Base-by-base conservation (phyloP, 2,888 invertebrate species). In the Melanophora roralis region DNA sequence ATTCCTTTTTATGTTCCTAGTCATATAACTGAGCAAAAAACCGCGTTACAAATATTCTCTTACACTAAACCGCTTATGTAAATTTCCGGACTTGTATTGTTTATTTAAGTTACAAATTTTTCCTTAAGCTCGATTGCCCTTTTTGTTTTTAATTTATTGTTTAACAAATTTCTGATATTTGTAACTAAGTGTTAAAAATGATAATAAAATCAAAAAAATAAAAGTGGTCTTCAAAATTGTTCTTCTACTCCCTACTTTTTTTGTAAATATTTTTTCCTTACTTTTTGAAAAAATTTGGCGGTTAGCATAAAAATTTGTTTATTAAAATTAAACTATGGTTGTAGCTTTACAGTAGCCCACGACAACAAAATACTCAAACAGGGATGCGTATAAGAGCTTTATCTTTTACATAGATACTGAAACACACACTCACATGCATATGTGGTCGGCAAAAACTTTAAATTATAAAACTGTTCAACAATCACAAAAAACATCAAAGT, bases 241-340 rank as follows among this genome's bases (percentile, higher is more conserved):
- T 47, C 3, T 38, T 57, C 1, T 47, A 23, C 23, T 57, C 2
- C 12, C 8, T 47, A 14, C 16, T 51, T 9, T n/a, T 16, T n/a
- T 27, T 57, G 36, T 11, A 2, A 12, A 6, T 53, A 27, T 36
- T 19, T 57, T 6, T 2, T 43, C 38, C 12, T 21, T 43, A 9
- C 16, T 6, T 27, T 27, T 27, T 27, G 27, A 6, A 27, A 34
- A 36, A 14, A n/a, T 23, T 55, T 45, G 34, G 72, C 62, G 62
- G 62, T 45, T 64, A 23, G 53, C 36, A 47, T 0, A 55, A 47
- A 23, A 55, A 45, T 72, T 53, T 64, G 45, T 36, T 72, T 55
- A 72, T 62, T 47, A 64, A 51, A 53, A 57, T 32, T 38, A 65
- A 65, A 65, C 47, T 57, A 8, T 32, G 23, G 14, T 49, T 57